A percentile compares a stretch with the other conserved stretches of the same genome.
Conservation (phyloP, 2,888 invertebrate genomes). For the Didymodactylos carnosus region DNA sequence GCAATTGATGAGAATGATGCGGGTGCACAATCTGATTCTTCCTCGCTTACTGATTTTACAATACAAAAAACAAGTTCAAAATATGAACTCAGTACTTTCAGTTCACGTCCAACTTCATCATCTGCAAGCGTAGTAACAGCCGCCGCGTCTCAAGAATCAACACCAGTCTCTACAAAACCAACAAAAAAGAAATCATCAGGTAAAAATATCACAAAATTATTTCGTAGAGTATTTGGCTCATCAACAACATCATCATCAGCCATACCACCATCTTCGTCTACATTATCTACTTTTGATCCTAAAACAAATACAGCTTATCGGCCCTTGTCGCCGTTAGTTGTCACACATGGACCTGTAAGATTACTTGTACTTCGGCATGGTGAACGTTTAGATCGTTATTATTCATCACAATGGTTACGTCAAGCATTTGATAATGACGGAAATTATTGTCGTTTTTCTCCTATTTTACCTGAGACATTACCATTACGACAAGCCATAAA, state of each 20-base stretch:
- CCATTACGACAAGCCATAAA: neutral
- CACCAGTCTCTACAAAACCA: no score
- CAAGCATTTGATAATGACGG: conserved; percentile 55
- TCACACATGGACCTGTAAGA: neutral
- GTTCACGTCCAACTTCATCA: no score
- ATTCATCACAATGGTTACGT: conserved; percentile 59
- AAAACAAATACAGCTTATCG: neutral
- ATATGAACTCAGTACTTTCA: no score
- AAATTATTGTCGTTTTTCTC: conserved; percentile 12
- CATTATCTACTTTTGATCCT: neutral
- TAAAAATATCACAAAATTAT: no score
- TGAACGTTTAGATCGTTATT: conserved; percentile 78
- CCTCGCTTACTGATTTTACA: neutral
- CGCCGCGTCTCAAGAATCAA: no score
- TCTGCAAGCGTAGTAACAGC: no score
- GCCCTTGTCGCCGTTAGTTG: neutral
- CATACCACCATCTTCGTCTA: no score
- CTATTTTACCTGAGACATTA: conserved; percentile 22
- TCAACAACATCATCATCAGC: neutral
- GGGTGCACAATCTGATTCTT: neutral
- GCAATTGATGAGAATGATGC: no score
- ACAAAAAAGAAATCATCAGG: no score
- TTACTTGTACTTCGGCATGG: conserved; percentile 59
- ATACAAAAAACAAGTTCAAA: no score
- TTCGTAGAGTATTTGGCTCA: neutral